These are phyloP conservation scores for Remorina albescens DNA, from an alignment of 2,797 vertebrate genomes.

Conservation along the genomic window DNA sequence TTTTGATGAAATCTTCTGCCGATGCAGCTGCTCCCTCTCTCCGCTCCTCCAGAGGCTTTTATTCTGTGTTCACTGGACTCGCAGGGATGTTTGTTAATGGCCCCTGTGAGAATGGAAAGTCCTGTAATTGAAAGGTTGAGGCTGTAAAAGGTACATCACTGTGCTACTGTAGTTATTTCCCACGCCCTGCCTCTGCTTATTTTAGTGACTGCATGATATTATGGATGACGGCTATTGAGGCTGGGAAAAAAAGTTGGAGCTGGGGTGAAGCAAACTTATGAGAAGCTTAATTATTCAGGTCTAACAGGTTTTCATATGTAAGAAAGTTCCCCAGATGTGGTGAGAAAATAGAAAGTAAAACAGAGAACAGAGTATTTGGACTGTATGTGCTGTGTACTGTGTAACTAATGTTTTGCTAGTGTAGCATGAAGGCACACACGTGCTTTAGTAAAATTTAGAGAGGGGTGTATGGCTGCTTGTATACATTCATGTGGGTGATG, in stretches of 20 bases:
- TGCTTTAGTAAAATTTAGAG: neutral
- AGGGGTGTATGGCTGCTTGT: neutral
- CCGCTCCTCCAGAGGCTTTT: neutral
- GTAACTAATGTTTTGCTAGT: neutral
- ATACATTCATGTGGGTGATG: neutral
- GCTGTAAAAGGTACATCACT: neutral
- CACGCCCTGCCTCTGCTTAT: neutral
- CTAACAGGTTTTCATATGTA: slow-evolving; percentile 12
- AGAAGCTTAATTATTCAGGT: neutral
- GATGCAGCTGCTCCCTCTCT: neutral
- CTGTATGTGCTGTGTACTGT: neutral
- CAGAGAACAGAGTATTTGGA: neutral
- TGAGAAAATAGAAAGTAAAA: neutral
- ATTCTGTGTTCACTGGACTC: neutral
- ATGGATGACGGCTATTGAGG: neutral
- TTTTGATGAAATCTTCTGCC: slow-evolving; percentile 1
- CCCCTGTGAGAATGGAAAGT: slow-evolving; percentile 8
- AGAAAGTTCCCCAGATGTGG: neutral
- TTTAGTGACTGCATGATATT: slow-evolving; percentile 1
- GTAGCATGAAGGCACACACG: neutral
- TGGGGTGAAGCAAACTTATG: neutral
- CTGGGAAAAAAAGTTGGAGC: neutral
- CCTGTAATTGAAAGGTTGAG: neutral
- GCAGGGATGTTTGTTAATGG: slow-evolving; percentile 8
- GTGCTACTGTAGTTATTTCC: neutral